Conservation (phyloP, 2,888 invertebrate genomes). For the Diabrotica balteata region DNA sequence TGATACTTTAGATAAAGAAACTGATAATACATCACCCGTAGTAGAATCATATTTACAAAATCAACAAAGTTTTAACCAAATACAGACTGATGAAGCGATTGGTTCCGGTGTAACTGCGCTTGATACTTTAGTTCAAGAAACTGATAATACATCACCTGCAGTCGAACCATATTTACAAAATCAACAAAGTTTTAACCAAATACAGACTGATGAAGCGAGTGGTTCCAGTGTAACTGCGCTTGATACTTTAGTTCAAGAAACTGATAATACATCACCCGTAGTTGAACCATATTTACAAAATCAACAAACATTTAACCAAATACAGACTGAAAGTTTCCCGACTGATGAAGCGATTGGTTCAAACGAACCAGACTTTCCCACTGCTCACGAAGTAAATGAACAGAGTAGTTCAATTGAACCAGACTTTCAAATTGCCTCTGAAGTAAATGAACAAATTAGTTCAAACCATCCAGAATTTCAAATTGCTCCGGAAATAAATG, state of each 20-base stretch:
- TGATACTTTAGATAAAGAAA: too few relatives aligned
- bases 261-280: too few relatives aligned
- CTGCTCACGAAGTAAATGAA: too few relatives aligned
- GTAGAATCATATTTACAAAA: neutral
- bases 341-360: constrained; percentile 5
- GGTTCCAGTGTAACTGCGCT: neutral
- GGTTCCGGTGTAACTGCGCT: neutral
- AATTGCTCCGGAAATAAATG: too few relatives aligned
- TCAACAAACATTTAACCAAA: neutral
- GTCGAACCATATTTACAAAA: neutral
- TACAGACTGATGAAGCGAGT: constrained; percentile 1
- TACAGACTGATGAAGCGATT: neutral
- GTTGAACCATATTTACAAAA: neutral
- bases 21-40: too few relatives aligned
- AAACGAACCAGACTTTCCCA: neutral
- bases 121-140: too few relatives aligned
- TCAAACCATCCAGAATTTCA: too few relatives aligned
- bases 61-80: neutral
- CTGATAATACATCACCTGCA: too few relatives aligned
- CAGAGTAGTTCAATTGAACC: too few relatives aligned
- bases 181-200: neutral
- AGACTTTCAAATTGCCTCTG: too few relatives aligned
- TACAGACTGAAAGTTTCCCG: neutral
- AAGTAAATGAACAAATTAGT: too few relatives aligned
- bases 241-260: too few relatives aligned